Base-by-base conservation (phyloP, 2,797 vertebrate genomes). In the Acestrorhynchus altus region DNA sequence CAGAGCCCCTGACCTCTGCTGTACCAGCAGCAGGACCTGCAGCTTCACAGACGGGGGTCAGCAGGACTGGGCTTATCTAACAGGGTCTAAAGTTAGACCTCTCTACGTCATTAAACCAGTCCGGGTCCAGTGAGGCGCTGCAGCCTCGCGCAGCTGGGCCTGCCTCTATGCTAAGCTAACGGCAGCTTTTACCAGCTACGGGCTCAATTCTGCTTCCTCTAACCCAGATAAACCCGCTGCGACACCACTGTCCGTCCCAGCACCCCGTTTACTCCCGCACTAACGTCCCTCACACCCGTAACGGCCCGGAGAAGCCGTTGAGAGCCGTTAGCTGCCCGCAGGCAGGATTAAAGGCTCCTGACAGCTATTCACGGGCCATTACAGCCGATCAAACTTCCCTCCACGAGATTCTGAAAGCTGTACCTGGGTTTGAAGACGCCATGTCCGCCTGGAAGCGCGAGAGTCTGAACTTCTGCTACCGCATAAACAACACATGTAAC, bases 401-500 rank as follows among this genome's bases (percentile, higher is more conserved):
- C 31, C 6, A 6, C 6, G n/a, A 35, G 46, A n/a, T n/a, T n/a
- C 7, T 35, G 1, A 28, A 44, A 44, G 26, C 20, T 3, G 18
- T 92, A 94, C 94, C 94, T 91, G 88, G 64, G 85, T 92, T 90
- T 71, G 91, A 88, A 80, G 93, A 93, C 60, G 92, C 88, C 93
- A 94, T 94, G 76, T 92, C 91, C 77, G 79, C 76, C 8, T 40
- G 47, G 40, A 67, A 24, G 10, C 5, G 74, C 10, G 20, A 69
- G 71, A 24, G 35, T 16, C 63, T 57, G 61, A 77, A 18, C 47
- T 54, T 20, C 18, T 89, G 92, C 90, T 92, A 93, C 90, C 91
- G 93, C 91, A 93, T 75, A 80, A 91, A 92, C 84, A 86, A 84
- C 81, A 81, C 44, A 28, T 8, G 47, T 1, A 65, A 15, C 2